A percentile compares a stretch with the other conserved stretches of the same genome.
Evolutionary conservation across 2,888 invertebrate species (phyloP).

Genomic region (Siphlonurus alternatus): DNA sequence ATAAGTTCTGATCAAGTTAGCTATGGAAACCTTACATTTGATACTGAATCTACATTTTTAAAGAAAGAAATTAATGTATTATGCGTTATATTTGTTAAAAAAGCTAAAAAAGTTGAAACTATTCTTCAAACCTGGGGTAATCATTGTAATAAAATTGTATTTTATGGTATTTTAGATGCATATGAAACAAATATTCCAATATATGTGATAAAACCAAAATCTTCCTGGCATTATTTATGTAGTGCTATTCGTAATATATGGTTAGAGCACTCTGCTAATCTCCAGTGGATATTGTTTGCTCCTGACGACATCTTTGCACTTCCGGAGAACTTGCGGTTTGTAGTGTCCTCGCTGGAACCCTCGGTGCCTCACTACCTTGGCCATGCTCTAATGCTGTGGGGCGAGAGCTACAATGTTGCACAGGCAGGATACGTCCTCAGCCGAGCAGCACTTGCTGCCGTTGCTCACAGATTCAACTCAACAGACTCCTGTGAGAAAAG

Average conservation of each 20-base stretch:
- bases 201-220: conserved; percentile 19
- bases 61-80: conserved; percentile 25
- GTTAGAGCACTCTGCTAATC: conserved; percentile 12
- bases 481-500: conserved; percentile 28
- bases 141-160: conserved; percentile 14
- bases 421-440: conserved; percentile 38
- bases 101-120: conserved; percentile 25
- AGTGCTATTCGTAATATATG: conserved; percentile 25
- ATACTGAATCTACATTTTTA: conserved; percentile 21
- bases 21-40: conserved; percentile 16
- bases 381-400: conserved; percentile 35
- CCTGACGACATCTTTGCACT: conserved; percentile 37
- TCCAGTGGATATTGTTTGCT: conserved; percentile 36
- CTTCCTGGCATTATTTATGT: conserved; percentile 31
- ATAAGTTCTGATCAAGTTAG: conserved; percentile 19
- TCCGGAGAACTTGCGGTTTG: conserved; percentile 35
- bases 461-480: conserved; percentile 27
- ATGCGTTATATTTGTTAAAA: conserved; percentile 31
- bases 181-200: conserved; percentile 7
- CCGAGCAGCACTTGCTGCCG: conserved; percentile 25
- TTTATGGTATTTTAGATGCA: conserved; percentile 8
- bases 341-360: conserved; percentile 29
- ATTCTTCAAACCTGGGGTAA: conserved; percentile 27
- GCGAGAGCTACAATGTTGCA: conserved; percentile 33
- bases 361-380: conserved; percentile 34